phyloP scores from a whole-genome alignment of 1,140 invertebrate species.

The Rhopalosiphum padi region DNA sequence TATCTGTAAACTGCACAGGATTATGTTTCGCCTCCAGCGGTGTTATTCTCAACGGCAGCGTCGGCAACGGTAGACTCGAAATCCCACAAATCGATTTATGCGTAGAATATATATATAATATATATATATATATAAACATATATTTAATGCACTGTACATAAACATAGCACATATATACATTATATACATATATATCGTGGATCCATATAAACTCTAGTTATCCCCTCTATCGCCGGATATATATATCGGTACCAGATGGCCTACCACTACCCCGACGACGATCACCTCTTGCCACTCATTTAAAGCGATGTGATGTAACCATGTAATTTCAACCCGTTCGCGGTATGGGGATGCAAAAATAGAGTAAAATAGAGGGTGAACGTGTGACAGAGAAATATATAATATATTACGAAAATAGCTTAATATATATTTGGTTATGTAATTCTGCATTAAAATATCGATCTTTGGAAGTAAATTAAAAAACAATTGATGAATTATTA shows the following conservation, averaged over 20 bases:
- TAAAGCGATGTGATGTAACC: neutral
- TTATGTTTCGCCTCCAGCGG: slow-evolving; percentile 39
- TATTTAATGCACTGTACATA: neutral
- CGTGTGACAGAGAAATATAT: neutral
- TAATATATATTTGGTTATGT: neutral
- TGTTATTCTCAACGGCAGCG: neutral
- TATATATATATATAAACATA: neutral
- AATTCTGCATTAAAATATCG: slow-evolving; percentile 3
- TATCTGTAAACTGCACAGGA: slow-evolving; percentile 56
- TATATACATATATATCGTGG: neutral
- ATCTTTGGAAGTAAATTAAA: neutral
- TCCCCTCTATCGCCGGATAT: slow-evolving; percentile 9
- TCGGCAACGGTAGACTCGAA: slow-evolving; percentile 30
- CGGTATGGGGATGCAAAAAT: neutral
- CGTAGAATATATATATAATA: neutral
- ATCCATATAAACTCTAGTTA: slow-evolving; percentile 37
- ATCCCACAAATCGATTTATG: slow-evolving; percentile 54
- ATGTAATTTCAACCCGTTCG: neutral
- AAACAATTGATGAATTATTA: slow-evolving; percentile 25
- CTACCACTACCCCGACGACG: neutral
- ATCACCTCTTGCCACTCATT: neutral
- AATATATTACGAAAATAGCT: slow-evolving; percentile 3
- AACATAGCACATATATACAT: neutral
- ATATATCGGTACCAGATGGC: slow-evolving; percentile 28
- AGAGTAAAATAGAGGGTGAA: neutral